Conservation (phyloP, 2,888 invertebrate genomes). For the Leptinotarsa peninsularis region DNA sequence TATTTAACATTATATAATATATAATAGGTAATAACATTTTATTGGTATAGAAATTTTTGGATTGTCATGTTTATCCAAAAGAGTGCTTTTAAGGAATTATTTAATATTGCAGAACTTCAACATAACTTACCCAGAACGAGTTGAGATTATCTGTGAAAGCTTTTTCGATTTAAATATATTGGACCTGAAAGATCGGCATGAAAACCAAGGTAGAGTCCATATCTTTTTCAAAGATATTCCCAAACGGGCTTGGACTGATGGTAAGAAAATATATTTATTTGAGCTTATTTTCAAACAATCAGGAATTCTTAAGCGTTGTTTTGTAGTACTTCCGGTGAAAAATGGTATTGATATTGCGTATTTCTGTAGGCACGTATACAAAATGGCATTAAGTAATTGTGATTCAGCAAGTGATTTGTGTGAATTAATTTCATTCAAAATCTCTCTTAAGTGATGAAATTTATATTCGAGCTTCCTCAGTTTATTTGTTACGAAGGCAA, state of each 20-base stretch:
- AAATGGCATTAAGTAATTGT: too few relatives aligned
- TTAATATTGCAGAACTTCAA: conserved; percentile 27
- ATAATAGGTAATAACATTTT: not conserved
- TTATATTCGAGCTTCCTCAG: too few relatives aligned
- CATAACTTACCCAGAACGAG: conserved; percentile 39
- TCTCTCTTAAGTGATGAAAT: too few relatives aligned
- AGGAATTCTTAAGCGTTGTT: too few relatives aligned
- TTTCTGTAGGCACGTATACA: too few relatives aligned
- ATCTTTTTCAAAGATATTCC: conserved; percentile 70
- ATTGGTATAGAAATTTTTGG: not conserved
- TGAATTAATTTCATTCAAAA: too few relatives aligned
- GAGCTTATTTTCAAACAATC: too few relatives aligned
- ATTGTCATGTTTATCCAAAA: not conserved
- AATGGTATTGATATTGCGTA: too few relatives aligned
- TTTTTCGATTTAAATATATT: conserved; percentile 72
- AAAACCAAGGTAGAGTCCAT: conserved; percentile 69
- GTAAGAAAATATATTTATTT: conserved; percentile 53
- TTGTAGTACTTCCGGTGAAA: too few relatives aligned
- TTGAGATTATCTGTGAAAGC: conserved; percentile 69
- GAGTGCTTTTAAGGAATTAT: not conserved
- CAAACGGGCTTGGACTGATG: conserved; percentile 65
- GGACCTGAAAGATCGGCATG: conserved; percentile 71
- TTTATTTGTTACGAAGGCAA: too few relatives aligned
- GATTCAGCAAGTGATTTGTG: too few relatives aligned
- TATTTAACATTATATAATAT: too few relatives aligned